phyloP scores from a whole-genome alignment of 2,888 invertebrate genomes.

The Phoenoteleia sp. region DNA sequence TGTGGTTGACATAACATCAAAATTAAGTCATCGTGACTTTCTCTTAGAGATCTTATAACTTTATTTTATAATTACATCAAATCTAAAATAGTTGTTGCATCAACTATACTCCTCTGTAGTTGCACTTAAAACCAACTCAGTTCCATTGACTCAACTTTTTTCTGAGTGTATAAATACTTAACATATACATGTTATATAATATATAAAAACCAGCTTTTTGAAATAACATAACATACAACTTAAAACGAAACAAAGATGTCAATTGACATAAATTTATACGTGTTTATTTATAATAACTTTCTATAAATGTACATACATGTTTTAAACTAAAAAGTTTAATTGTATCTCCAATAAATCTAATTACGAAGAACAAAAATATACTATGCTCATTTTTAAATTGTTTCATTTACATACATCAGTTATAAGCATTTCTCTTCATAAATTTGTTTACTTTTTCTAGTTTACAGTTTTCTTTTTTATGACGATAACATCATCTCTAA shows the following conservation, averaged over 20 bases:
- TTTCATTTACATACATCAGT: constrained; percentile 6
- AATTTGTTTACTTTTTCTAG: constrained; percentile 4
- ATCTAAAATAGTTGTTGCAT: no score
- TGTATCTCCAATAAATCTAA: constrained; percentile 46
- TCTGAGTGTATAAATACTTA: no score
- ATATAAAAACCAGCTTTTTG: no score
- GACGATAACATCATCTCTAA: constrained; percentile 53
- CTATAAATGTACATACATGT: constrained; percentile 60
- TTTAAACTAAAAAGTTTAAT: constrained; percentile 40
- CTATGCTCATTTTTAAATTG: constrained; percentile 26
- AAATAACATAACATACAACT: no score
- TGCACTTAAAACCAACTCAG: no score
- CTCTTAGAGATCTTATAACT: no score
- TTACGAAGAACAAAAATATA: constrained; percentile 34
- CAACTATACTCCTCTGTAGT: no score
- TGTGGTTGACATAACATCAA: no score
- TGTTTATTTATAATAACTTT: constrained; percentile 67
- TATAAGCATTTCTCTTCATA: neutral
- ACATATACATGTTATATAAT: no score
- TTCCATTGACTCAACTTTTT: no score
- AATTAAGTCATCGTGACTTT: no score
- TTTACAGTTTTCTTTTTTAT: constrained; percentile 18
- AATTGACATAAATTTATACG: constrained; percentile 62
- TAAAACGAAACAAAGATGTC: constrained; percentile 10
- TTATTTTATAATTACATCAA: no score